Conservation (phyloP, 2,113 vertebrate genomes). For the Hemiprocne comata region DNA sequence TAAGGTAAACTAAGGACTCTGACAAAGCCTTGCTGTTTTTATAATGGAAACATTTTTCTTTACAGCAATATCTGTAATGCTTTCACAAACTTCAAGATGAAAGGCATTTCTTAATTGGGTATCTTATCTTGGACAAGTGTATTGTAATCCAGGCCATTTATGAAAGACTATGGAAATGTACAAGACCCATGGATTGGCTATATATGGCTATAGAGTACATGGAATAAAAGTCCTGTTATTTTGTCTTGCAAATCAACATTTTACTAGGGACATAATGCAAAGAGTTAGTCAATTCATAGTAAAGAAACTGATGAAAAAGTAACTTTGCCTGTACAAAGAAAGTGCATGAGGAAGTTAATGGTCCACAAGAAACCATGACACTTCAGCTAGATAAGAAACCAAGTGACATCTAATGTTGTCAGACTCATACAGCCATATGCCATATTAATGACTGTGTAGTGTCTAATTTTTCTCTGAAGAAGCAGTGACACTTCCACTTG, state of each 20-base stretch:
- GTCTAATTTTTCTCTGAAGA: neutral
- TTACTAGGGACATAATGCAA: neutral
- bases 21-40: neutral
- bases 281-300: neutral
- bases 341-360: neutral
- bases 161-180: neutral
- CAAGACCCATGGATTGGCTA: neutral
- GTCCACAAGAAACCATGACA: neutral
- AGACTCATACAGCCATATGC: neutral
- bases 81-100: neutral
- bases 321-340: neutral
- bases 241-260: neutral
- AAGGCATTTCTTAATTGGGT: neutral
- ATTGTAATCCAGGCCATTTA: neutral
- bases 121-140: neutral
- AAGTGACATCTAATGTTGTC: neutral
- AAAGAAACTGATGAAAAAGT: neutral
- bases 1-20: neutral
- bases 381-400: neutral
- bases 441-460: neutral
- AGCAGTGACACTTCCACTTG: neutral
- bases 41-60: neutral
- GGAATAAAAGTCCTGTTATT: neutral
- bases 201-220: neutral
- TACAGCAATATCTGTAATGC: neutral